A percentile compares a stretch with the other conserved stretches of the same genome.
Evolutionary conservation across 1,140 invertebrate genomes (phyloP).

Genomic region (Drosophila oshimai): DNA sequence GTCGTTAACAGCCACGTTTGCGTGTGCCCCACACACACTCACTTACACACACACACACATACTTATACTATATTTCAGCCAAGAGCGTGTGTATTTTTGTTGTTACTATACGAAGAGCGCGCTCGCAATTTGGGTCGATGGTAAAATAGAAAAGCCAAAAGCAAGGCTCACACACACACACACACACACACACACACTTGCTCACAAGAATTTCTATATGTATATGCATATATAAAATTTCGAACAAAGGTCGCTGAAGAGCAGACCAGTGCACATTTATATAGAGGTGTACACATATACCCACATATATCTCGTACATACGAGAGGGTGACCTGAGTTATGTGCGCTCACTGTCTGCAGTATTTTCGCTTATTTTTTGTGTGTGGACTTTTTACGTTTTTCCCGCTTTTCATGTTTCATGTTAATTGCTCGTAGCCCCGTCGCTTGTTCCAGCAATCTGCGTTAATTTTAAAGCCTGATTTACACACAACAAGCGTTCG

Average conservation of each 20-base stretch:
- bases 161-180: slow-evolving; percentile 54
- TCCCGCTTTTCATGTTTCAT: slow-evolving; percentile 70
- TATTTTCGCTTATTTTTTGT: slow-evolving; percentile 52
- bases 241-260: slow-evolving; percentile 71
- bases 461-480: slow-evolving; percentile 80
- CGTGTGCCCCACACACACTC: slow-evolving; percentile 45
- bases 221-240: slow-evolving; percentile 48
- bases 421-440: slow-evolving; percentile 75
- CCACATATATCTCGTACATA: slow-evolving; percentile 6
- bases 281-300: slow-evolving; percentile 21
- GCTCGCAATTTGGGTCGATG: slow-evolving; percentile 79
- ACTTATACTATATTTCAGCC: slow-evolving; percentile 29
- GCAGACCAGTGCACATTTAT: slow-evolving; percentile 70
- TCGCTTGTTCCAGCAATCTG: slow-evolving; percentile 79
- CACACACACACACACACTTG: not conserved
- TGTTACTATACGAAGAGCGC: slow-evolving; percentile 53
- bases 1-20: slow-evolving; percentile 79
- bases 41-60: slow-evolving; percentile 23
- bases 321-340: slow-evolving; percentile 33
- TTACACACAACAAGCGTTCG: slow-evolving; percentile 62
- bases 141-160: slow-evolving; percentile 81
- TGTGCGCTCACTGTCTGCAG: slow-evolving; percentile 52
- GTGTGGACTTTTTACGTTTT: slow-evolving; percentile 16
- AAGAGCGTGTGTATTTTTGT: slow-evolving; percentile 54
- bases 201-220: not conserved